Conservation (phyloP, 2,888 invertebrate genomes). For the Apodemia mormo region DNA sequence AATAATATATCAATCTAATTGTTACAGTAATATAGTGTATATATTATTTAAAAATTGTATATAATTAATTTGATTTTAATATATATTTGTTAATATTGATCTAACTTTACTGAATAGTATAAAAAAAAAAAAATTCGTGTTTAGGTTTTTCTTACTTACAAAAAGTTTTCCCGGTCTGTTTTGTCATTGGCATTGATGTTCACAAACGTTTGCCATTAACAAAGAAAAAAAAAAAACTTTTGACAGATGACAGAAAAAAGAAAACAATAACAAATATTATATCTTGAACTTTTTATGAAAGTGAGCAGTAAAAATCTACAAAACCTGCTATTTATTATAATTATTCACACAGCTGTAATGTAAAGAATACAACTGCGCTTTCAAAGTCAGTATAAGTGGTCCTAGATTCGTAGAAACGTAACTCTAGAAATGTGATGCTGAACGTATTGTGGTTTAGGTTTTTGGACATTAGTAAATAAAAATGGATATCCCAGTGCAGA, state of each 20-base stretch:
- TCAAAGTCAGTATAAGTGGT: not conserved
- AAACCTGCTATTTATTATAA: not conserved
- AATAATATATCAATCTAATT: too few species aligned
- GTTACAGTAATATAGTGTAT: too few species aligned
- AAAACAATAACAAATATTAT: not conserved
- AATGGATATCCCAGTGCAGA: slow-evolving; percentile 89
- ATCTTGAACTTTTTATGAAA: not conserved
- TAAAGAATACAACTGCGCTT: not conserved
- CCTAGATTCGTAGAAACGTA: not conserved
- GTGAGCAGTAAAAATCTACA: not conserved
- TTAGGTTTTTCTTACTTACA: too few species aligned
- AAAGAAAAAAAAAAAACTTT: too few species aligned
- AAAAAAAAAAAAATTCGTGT: too few species aligned
- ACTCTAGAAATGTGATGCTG: slow-evolving; percentile 3
- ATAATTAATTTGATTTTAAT: too few species aligned
- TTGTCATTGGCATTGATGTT: too few species aligned
- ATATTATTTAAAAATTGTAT: too few species aligned
- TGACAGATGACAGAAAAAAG: not conserved
- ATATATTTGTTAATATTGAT: too few species aligned
- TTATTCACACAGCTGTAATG: not conserved
- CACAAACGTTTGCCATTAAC: too few species aligned
- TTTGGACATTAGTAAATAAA: not conserved
- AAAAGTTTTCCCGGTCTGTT: too few species aligned
- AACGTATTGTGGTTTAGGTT: not conserved
- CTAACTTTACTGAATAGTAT: too few species aligned